Percentiles rank a stretch among this genome's conserved stretches.
These are phyloP conservation scores for Cybosia mesomella DNA, from an alignment of 2,888 invertebrate genomes.

Conservation along the genomic window DNA sequence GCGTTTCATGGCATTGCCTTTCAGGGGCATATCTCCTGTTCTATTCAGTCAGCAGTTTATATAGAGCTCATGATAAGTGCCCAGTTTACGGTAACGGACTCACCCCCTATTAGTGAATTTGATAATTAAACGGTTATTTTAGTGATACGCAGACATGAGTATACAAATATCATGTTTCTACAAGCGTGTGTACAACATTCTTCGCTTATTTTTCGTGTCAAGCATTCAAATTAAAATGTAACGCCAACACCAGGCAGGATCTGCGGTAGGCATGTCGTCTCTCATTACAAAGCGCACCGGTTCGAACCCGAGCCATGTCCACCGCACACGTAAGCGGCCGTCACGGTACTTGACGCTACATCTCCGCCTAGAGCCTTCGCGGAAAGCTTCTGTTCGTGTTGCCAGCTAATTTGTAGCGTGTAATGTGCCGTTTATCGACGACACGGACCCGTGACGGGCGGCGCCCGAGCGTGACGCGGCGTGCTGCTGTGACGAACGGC, in stretches of 20 bases:
- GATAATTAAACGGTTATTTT: neutral
- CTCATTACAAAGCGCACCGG: slow-evolving; percentile 28
- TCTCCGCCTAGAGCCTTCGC: slow-evolving; percentile 11
- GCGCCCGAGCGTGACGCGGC: slow-evolving; percentile 27
- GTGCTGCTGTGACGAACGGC: slow-evolving; percentile 18
- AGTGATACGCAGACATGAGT: neutral
- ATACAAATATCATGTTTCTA: neutral
- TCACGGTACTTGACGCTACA: slow-evolving; percentile 20
- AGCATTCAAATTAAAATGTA: slow-evolving; percentile 11
- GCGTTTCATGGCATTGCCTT: too few species aligned
- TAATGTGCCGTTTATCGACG: slow-evolving; percentile 25
- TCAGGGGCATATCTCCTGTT: too few species aligned
- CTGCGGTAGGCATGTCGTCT: slow-evolving; percentile 22
- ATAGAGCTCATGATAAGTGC: too few species aligned
- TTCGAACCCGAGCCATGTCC: slow-evolving; percentile 28
- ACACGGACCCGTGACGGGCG: slow-evolving; percentile 25
- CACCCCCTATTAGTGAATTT: too few species aligned
- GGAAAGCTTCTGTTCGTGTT: slow-evolving; percentile 30
- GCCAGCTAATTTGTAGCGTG: slow-evolving; percentile 28
- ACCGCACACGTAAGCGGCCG: slow-evolving; percentile 18
- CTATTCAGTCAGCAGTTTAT: too few species aligned
- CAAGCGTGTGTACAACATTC: neutral
- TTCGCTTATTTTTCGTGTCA: neutral
- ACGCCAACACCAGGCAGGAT: too few species aligned
- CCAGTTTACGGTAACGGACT: too few species aligned